These are phyloP conservation scores for Cassiopea xamachana DNA, from an alignment of 30 jellyfish, hydroid and myxozoan genomes.

Conservation along the genomic window DNA sequence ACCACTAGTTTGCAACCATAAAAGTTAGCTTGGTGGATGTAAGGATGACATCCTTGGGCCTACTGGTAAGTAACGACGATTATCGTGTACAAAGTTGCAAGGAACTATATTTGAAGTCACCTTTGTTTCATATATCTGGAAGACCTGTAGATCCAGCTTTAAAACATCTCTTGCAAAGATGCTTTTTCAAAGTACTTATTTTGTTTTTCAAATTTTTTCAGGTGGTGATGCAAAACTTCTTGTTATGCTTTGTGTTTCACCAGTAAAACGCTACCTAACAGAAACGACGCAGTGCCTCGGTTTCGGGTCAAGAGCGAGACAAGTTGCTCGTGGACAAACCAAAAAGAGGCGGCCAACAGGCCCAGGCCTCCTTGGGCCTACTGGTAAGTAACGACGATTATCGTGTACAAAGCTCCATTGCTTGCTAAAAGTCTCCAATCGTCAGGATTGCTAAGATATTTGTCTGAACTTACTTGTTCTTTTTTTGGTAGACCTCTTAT, in stretches of 20 bases:
- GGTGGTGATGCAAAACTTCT: constrained; percentile 95
- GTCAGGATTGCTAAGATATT: background rate
- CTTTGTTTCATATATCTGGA: too few species aligned
- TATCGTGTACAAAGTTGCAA: too few species aligned
- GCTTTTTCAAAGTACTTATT: background rate
- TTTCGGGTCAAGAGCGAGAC: constrained; percentile 93
- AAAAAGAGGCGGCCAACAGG: constrained; percentile 90
- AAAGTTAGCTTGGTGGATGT: too few species aligned
- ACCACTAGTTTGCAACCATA: too few species aligned
- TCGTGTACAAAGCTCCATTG: too few species aligned
- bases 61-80: too few species aligned
- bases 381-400: constrained; percentile 31
- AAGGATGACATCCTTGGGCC: too few species aligned
- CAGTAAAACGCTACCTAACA: constrained; percentile 83
- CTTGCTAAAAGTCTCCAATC: background rate
- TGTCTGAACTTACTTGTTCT: background rate
- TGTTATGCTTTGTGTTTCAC: constrained; percentile 92
- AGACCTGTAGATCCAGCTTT: too few species aligned
- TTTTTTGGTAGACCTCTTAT: constrained; percentile 35
- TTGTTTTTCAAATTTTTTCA: background rate
- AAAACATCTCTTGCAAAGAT: too few species aligned
- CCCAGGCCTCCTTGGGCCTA: constrained; percentile 74
- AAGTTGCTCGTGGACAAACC: constrained; percentile 95
- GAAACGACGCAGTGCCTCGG: constrained; percentile 92
- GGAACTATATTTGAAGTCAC: too few species aligned